phyloP scores from a whole-genome alignment of 2,888 invertebrate genomes.

The Pimpla rufipes region DNA sequence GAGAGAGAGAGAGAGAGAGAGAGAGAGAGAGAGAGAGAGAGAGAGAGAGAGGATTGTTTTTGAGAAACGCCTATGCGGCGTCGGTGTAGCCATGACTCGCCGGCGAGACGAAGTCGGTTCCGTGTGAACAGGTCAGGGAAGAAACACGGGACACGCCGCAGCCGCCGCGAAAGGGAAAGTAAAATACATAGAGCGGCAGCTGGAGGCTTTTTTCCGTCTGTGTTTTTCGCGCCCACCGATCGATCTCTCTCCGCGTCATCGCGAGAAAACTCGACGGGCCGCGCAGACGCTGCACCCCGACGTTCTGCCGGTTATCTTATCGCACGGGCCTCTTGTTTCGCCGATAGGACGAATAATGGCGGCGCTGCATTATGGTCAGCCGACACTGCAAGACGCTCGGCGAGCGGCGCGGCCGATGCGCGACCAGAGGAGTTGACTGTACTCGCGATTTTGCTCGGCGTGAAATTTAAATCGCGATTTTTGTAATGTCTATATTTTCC shows the following conservation, averaged over 20 bases:
- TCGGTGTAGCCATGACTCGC: neutral
- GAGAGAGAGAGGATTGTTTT: neutral
- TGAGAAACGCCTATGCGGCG: neutral
- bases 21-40: neutral
- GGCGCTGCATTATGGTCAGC: neutral
- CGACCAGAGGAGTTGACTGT: no score
- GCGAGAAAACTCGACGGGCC: no score
- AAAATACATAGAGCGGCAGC: constrained; percentile 30
- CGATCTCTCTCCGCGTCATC: neutral
- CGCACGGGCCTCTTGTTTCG: neutral
- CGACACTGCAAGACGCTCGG: neutral
- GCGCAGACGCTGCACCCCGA: no score
- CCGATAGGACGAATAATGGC: constrained; percentile 15
- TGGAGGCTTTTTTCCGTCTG: constrained; percentile 23
- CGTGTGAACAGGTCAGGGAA: constrained; percentile 62
- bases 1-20: neutral
- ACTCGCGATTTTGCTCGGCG: no score
- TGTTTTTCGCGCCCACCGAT: neutral
- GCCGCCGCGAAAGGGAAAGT: constrained; percentile 63
- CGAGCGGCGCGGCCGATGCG: no score
- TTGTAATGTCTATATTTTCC: no score
- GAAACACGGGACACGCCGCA: constrained; percentile 39
- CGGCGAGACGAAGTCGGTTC: constrained; percentile 5
- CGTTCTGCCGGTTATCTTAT: constrained; percentile 1
- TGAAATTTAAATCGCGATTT: no score